Evolutionary conservation across 1,140 invertebrate genomes (phyloP).

Genomic region (Drosophila parabipectinata): DNA sequence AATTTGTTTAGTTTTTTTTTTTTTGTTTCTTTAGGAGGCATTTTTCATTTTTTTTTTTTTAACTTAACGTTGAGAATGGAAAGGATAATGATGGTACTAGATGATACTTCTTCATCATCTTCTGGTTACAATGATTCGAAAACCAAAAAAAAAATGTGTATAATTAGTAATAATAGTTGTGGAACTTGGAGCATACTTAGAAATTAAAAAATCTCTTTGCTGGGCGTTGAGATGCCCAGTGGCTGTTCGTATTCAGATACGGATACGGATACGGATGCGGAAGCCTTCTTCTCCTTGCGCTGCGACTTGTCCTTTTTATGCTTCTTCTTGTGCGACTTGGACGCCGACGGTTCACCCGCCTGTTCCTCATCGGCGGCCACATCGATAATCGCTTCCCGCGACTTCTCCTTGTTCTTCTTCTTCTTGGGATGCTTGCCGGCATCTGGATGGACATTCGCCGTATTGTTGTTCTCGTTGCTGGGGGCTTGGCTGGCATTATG

Average conservation of each 20-base stretch:
- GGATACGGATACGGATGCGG: slow-evolving; percentile 18
- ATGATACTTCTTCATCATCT: too few species aligned
- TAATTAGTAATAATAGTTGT: slow-evolving; percentile 35
- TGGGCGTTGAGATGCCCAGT: slow-evolving; percentile 95
- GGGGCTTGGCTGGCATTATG: slow-evolving; percentile 15
- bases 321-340: slow-evolving; percentile 73
- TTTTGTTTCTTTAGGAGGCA: slow-evolving; percentile 16
- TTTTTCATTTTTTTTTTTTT: slow-evolving; percentile 10
- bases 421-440: slow-evolving; percentile 62
- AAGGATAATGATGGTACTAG: slow-evolving; percentile 8
- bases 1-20: slow-evolving; percentile 55
- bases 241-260: slow-evolving; percentile 90
- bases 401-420: slow-evolving; percentile 84
- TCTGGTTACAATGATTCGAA: slow-evolving; percentile 7
- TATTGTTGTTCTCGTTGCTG: slow-evolving; percentile 14
- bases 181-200: slow-evolving; percentile 44
- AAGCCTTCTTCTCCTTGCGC: slow-evolving; percentile 53
- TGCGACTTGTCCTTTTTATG: slow-evolving; percentile 76
- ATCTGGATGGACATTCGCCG: slow-evolving; percentile 20
- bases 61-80: slow-evolving; percentile 29
- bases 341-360: slow-evolving; percentile 2
- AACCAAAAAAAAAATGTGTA: slow-evolving; percentile 3
- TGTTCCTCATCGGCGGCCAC: slow-evolving; percentile 5
- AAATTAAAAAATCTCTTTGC: slow-evolving; percentile 90
- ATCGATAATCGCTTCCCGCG: slow-evolving; percentile 31